Percentiles rank a stretch among this genome's conserved stretches.
These are phyloP conservation scores for Piprites chloris DNA, from an alignment of 2,113 vertebrate genomes.

Conservation along the genomic window DNA sequence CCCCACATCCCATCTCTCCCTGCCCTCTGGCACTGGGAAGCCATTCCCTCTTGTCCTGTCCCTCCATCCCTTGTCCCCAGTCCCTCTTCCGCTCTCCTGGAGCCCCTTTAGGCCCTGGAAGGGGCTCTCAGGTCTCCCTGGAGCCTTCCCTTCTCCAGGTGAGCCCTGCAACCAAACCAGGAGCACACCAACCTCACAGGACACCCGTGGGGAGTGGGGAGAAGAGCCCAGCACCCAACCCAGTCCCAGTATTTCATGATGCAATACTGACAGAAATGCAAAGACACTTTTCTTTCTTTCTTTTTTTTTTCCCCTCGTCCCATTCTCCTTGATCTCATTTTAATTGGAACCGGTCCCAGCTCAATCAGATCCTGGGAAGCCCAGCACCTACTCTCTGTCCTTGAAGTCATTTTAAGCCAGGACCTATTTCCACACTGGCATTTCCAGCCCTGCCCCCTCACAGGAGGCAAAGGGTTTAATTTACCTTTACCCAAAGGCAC, in stretches of 20 bases:
- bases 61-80: not conserved
- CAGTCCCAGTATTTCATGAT: not conserved
- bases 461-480: not conserved
- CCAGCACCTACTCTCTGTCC: not conserved
- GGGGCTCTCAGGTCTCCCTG: not conserved
- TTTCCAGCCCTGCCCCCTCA: not conserved
- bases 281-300: not conserved
- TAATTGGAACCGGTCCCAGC: not conserved
- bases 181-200: not conserved
- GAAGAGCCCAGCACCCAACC: not conserved
- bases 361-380: not conserved
- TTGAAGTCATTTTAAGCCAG: not conserved
- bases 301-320: not conserved
- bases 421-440: not conserved
- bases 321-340: constrained; percentile 35
- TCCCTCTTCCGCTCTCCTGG: not conserved
- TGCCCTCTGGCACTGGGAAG: not conserved
- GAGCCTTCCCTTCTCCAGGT: not conserved
- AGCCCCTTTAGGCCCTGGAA: not conserved
- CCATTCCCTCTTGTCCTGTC: not conserved
- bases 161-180: not conserved
- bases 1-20: rapidly evolving
- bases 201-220: rapidly evolving
- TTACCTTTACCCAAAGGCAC: not conserved
- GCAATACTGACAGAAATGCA: not conserved